These are phyloP conservation scores for Drosophila longiperda DNA, from an alignment of 2,888 invertebrate species.

Conservation along the genomic window DNA sequence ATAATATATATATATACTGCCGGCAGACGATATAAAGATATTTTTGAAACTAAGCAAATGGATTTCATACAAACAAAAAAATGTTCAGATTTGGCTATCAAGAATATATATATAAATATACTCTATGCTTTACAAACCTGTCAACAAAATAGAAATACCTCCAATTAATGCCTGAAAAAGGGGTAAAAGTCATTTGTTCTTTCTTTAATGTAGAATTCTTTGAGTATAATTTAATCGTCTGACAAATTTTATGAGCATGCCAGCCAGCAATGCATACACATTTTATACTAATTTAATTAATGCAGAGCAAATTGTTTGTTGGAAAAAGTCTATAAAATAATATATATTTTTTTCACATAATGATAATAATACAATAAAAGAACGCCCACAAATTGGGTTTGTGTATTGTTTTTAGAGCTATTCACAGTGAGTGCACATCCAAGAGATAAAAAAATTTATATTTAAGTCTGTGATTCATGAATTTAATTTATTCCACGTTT, in stretches of 20 bases:
- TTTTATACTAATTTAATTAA: conserved; percentile 45
- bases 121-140: background rate
- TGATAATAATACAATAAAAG: conserved; percentile 6
- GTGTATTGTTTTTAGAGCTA: conserved; percentile 1
- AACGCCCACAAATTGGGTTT: conserved; percentile 38
- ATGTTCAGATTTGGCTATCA: rapidly evolving
- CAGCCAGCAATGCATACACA: conserved; percentile 27
- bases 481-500: conserved; percentile 43
- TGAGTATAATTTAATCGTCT: conserved; percentile 18
- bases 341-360: conserved; percentile 25
- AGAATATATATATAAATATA: background rate
- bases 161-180: background rate
- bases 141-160: background rate
- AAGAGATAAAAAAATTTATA: conserved; percentile 9
- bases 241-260: conserved; percentile 18
- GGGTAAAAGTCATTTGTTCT: conserved; percentile 17
- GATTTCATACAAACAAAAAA: rapidly evolving
- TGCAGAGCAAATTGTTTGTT: conserved; percentile 37
- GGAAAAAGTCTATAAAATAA: conserved; percentile 18
- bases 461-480: conserved; percentile 34
- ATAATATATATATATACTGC: rapidly evolving
- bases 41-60: rapidly evolving
- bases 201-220: conserved; percentile 3
- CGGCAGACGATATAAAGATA: background rate
- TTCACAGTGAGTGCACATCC: conserved; percentile 7